A percentile compares a stretch with the other conserved stretches of the same genome.
These are phyloP conservation scores for Cryptoprocta ferox DNA, from an alignment of 2,797 vertebrate genomes.

Conservation along the genomic window DNA sequence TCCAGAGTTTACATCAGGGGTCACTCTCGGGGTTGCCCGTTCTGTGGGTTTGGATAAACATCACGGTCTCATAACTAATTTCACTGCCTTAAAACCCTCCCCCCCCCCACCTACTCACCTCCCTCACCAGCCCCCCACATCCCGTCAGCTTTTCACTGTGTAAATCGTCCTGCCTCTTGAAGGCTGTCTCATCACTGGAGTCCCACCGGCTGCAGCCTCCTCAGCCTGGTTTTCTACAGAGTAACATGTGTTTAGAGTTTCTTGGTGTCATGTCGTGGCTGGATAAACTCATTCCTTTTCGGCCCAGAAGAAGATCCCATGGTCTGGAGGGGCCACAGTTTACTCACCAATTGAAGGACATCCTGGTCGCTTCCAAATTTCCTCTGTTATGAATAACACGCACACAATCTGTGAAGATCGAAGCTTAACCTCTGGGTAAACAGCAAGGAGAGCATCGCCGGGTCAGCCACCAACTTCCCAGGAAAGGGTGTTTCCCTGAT, in stretches of 20 bases:
- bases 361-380: neutral
- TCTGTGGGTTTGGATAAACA: neutral
- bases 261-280: neutral
- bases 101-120: neutral
- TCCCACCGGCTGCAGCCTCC: neutral
- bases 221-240: neutral
- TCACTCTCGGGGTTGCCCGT: neutral
- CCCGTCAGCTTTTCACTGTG: rapidly evolving
- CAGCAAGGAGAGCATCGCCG: neutral
- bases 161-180: too few species aligned
- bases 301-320: neutral
- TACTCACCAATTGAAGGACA: rapidly evolving
- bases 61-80: neutral
- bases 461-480: neutral
- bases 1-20: neutral
- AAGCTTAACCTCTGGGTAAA: too few species aligned
- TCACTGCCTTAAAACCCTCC: neutral
- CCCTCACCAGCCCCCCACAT: rapidly evolving
- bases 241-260: rapidly evolving
- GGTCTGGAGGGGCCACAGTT: rapidly evolving
- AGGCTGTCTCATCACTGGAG: rapidly evolving
- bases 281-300: neutral
- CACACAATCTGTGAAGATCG: rapidly evolving
- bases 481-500: too few species aligned
- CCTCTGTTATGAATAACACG: rapidly evolving